Base-by-base conservation (phyloP, 2,888 invertebrate genomes). In the Trichogramma dendrolimi region DNA sequence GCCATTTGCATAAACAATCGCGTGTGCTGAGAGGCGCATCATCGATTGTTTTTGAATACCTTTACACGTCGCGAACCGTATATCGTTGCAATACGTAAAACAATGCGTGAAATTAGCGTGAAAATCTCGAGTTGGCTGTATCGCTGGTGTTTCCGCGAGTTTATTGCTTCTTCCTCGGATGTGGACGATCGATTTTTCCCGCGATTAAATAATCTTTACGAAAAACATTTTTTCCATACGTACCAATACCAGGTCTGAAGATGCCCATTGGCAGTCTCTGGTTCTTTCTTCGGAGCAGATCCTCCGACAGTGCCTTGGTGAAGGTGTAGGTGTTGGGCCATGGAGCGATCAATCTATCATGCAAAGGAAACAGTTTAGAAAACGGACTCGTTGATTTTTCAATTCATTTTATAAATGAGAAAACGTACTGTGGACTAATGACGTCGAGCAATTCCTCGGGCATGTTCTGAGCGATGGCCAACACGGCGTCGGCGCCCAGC, bases 311-410 rank as follows among this genome's bases (percentile, higher is more conserved):
- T 0, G 92, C 90, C 81, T 94, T 94, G 2, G 93, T 92, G 74
- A 88, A 91, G 0, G 91, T 90, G 80, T 94, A 94, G 0, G 92
- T 92, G 75, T 94, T 94, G 0, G 93, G 93, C 83, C 91, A 89
- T 0, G 82, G 66, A 42, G 61, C 55, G 41, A 63, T 66, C 8
- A 66, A n/a, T 39, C 66, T 66, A 51, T 8, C 44, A 27, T 2
- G 0, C 27, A 27, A 27, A 27, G 27, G 3, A 27, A 27, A 27
- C 1, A 3, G 27, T 27, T 27, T 27, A 27, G 27, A 2, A 27
- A 27, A 27, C 3, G 2, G 3, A 27, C 27, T 27, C 27, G 27
- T 27, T 2, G 27, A 27, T 27, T 27, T 27, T 27, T 27, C 27
- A 27, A 27, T 27, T 27, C 27, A 27, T 27, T 3, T 27, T 27